Percentiles rank a stretch among this genome's conserved stretches.
These are phyloP conservation scores for Heterocephalus glaber DNA, from an alignment of 2,113 vertebrate species.

Conservation along the genomic window DNA sequence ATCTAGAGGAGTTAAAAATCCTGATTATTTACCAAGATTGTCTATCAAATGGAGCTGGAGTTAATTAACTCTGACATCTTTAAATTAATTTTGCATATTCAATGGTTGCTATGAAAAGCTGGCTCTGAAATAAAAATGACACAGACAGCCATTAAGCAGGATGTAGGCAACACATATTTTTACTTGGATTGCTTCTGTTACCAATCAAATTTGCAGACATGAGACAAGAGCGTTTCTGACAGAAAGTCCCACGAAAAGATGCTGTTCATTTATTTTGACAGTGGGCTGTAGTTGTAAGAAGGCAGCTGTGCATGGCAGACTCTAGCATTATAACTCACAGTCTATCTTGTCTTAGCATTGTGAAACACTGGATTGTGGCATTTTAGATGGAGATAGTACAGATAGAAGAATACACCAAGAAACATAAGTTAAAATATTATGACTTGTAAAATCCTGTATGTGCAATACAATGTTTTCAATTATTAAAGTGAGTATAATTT, in stretches of 20 bases:
- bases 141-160: conserved; percentile 43
- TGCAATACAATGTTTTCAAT: neutral
- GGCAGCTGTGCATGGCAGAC: conserved; percentile 56
- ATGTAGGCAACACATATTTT: conserved; percentile 55
- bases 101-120: conserved; percentile 54
- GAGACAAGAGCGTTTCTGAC: conserved; percentile 74
- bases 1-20: conserved; percentile 64
- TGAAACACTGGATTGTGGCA: neutral
- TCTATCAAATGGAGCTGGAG: conserved; percentile 58
- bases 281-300: conserved; percentile 51
- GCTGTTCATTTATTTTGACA: conserved; percentile 75
- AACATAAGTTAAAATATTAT: conserved; percentile 2
- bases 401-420: conserved; percentile 4
- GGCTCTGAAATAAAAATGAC: conserved; percentile 55
- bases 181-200: conserved; percentile 71
- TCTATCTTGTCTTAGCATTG: conserved; percentile 38
- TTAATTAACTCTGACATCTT: conserved; percentile 65
- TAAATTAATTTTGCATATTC: conserved; percentile 66
- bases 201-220: conserved; percentile 71
- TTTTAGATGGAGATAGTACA: conserved; percentile 54
- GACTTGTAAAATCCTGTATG: conserved; percentile 44
- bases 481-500: conserved; percentile 56
- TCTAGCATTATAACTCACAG: conserved; percentile 44
- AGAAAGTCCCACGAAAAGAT: conserved; percentile 71
- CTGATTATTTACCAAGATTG: conserved; percentile 61